These are phyloP conservation scores for Tanypteryx hageni DNA, from an alignment of 2,888 invertebrate genomes.

Conservation along the genomic window DNA sequence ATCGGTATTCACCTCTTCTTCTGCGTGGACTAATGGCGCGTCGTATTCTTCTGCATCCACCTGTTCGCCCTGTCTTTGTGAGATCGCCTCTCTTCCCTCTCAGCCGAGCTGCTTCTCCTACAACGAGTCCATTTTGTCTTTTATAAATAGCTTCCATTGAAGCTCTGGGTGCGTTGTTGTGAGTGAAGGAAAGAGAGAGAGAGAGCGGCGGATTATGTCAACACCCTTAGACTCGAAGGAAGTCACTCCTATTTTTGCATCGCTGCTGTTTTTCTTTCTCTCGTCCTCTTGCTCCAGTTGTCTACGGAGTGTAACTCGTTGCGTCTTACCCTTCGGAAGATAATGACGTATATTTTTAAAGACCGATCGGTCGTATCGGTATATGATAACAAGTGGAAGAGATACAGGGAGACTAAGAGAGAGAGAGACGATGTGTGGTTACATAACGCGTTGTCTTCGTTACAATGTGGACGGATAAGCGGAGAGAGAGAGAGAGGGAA, in stretches of 20 bases:
- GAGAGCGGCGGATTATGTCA: background rate
- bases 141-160: slow-evolving; percentile 21
- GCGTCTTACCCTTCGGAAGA: background rate
- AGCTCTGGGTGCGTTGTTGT: background rate
- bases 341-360: background rate
- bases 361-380: too few relatives aligned
- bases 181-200: background rate
- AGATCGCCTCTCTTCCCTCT: background rate
- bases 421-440: background rate
- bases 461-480: background rate
- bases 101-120: background rate
- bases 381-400: background rate
- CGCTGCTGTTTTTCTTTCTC: too few relatives aligned
- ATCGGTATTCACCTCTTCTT: background rate
- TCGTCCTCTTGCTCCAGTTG: background rate
- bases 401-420: too few relatives aligned
- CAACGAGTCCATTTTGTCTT: background rate
- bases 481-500: background rate
- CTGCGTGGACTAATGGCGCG: background rate
- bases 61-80: background rate
- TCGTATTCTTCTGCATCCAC: background rate
- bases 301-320: background rate
- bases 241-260: background rate
- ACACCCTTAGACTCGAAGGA: background rate
- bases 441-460: background rate